phyloP scores from a whole-genome alignment of 2,113 vertebrate species.

The Tachuris rubrigastra region DNA sequence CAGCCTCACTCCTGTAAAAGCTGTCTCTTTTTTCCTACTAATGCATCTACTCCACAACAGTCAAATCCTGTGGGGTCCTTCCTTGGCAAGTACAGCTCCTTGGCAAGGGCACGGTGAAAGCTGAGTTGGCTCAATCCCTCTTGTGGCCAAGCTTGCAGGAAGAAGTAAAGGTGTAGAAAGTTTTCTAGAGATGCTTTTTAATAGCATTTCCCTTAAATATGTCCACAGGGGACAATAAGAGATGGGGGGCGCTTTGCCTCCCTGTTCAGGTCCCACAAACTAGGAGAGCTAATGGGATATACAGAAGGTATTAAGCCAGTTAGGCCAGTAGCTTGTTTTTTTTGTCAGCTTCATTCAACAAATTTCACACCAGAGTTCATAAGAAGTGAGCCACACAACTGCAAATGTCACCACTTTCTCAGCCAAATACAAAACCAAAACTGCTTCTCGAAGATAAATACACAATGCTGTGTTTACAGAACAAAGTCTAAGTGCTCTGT shows the following conservation, averaged over 20 bases:
- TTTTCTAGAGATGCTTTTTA: conserved; percentile 18
- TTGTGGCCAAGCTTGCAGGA: not conserved
- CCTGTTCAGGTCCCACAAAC: not conserved
- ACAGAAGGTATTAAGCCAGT: not conserved
- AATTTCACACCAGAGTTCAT: not conserved
- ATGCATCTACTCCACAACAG: not conserved
- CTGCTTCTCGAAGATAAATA: not conserved
- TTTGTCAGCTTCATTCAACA: not conserved
- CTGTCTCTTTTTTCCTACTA: not conserved
- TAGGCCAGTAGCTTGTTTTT: not conserved
- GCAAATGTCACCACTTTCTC: not conserved
- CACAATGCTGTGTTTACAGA: not conserved
- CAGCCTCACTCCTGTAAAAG: not conserved
- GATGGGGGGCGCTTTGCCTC: not conserved
- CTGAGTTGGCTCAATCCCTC: not conserved
- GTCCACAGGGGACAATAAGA: not conserved
- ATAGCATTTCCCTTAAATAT: not conserved
- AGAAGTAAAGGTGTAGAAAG: not conserved
- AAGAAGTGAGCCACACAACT: not conserved
- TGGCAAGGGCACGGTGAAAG: not conserved
- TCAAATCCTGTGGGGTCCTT: conserved; percentile 4
- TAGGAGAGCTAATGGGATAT: not conserved
- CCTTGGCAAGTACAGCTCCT: not conserved
- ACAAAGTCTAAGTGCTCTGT: not conserved
- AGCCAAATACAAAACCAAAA: not conserved